Percentiles rank a stretch among this genome's conserved stretches.
These are phyloP conservation scores for Chascanopsetta lugubris DNA, from an alignment of 2,113 vertebrate genomes.

Conservation along the genomic window DNA sequence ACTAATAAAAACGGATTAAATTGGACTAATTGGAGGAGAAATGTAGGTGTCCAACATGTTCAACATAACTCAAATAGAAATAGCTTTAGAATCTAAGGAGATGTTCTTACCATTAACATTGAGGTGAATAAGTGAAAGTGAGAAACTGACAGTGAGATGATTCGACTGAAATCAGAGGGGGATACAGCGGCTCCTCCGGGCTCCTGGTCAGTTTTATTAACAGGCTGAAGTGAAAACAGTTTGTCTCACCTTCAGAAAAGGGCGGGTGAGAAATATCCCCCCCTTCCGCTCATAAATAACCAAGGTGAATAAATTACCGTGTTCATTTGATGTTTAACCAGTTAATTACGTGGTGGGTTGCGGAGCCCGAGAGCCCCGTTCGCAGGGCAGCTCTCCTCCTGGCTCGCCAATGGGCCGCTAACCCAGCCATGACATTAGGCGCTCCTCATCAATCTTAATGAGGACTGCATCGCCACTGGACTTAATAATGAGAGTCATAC, in stretches of 20 bases:
- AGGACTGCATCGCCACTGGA: conserved; percentile 62
- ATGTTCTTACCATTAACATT: neutral
- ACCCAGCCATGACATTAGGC: conserved; percentile 75
- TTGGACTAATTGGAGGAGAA: too few species aligned
- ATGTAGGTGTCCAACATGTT: too few species aligned
- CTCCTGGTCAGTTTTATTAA: conserved; percentile 33
- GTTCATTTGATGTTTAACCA: conserved; percentile 79
- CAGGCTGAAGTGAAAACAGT: conserved; percentile 42
- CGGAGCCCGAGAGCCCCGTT: conserved; percentile 52
- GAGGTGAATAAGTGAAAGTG: conserved; percentile 12
- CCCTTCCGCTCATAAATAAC: conserved; percentile 72
- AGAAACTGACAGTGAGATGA: neutral
- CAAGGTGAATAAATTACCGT: conserved; percentile 77
- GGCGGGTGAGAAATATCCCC: conserved; percentile 61
- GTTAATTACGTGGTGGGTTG: conserved; percentile 70
- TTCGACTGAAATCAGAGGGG: conserved; percentile 7
- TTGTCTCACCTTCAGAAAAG: conserved; percentile 55
- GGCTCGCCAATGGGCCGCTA: conserved; percentile 70
- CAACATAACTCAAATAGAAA: too few species aligned
- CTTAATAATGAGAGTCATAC: conserved; percentile 66
- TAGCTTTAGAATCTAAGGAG: too few species aligned
- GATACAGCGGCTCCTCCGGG: neutral
- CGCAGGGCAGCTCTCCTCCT: conserved; percentile 45
- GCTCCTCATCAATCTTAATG: conserved; percentile 81
- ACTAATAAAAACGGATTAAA: too few species aligned